Evolutionary conservation across 1,140 invertebrate species (phyloP).

Genomic region (Ceratina calcarata): DNA sequence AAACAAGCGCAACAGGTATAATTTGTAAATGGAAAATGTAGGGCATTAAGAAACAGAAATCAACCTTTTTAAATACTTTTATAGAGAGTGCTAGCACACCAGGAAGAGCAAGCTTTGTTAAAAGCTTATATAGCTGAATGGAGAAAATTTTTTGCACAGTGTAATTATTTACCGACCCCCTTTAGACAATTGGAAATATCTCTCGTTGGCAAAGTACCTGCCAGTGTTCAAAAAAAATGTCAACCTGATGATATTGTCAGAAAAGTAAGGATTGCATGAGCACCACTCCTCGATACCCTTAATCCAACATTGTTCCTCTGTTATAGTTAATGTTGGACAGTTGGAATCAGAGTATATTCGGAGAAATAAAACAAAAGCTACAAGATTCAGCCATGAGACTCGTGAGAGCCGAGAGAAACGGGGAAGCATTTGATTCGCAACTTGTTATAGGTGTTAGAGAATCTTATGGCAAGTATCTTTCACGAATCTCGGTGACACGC

Average conservation of each 20-base stretch:
- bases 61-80: conserved; percentile 41
- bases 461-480: conserved; percentile 88
- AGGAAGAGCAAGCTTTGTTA: conserved; percentile 96
- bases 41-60: neutral
- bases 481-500: no score
- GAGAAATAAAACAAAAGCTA: conserved; percentile 95
- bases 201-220: conserved; percentile 84
- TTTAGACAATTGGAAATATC: conserved; percentile 95
- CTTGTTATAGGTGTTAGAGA: conserved; percentile 97
- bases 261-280: conserved; percentile 80
- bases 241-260: conserved; percentile 93
- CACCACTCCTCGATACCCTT: neutral
- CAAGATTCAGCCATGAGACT: conserved; percentile 99
- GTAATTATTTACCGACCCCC: conserved; percentile 97
- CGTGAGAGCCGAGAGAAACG: conserved; percentile 96
- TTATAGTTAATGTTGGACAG: conserved; percentile 96
- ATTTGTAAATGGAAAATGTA: conserved; percentile 22
- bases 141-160: conserved; percentile 98
- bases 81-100: conserved; percentile 91
- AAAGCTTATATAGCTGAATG: conserved; percentile 98
- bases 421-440: conserved; percentile 98
- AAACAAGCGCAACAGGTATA: conserved; percentile 92
- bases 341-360: conserved; percentile 99
- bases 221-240: conserved; percentile 86
- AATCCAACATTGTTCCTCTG: conserved; percentile 21